These are phyloP conservation scores for Gallinago solitaria DNA, from an alignment of 2,797 vertebrate genomes.

Conservation along the genomic window DNA sequence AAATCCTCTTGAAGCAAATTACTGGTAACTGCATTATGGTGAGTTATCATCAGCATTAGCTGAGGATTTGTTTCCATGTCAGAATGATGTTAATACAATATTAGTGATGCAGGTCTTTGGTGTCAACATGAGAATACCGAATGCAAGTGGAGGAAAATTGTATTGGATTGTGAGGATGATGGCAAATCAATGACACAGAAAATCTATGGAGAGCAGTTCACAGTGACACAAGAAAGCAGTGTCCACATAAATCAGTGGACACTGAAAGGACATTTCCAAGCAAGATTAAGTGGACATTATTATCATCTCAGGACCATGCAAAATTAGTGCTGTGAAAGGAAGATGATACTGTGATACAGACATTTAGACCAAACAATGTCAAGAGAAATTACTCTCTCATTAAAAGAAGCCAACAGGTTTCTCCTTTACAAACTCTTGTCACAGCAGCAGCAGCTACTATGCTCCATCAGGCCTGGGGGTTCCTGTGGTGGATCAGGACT, in stretches of 20 bases:
- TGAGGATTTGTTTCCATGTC: constrained; percentile 38
- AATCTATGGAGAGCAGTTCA: constrained; percentile 62
- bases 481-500: not conserved
- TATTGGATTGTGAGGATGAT: constrained; percentile 60
- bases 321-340: constrained; percentile 34
- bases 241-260: constrained; percentile 52
- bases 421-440: not conserved
- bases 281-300: constrained; percentile 45
- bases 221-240: constrained; percentile 50
- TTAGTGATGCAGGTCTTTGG: constrained; percentile 57
- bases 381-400: not conserved
- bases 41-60: constrained; percentile 36
- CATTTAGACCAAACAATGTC: not conserved
- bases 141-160: constrained; percentile 49
- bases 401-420: not conserved
- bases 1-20: constrained; percentile 36
- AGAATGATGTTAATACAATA: constrained; percentile 51
- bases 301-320: constrained; percentile 2
- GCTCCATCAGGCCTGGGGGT: not conserved
- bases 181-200: constrained; percentile 68
- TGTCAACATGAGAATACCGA: constrained; percentile 63
- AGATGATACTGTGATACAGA: not conserved
- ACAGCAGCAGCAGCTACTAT: not conserved
- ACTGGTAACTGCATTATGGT: constrained; percentile 26
- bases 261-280: constrained; percentile 29